Evolutionary conservation across 2,113 vertebrate species (phyloP).

Genomic region (Burhinus bistriatus): DNA sequence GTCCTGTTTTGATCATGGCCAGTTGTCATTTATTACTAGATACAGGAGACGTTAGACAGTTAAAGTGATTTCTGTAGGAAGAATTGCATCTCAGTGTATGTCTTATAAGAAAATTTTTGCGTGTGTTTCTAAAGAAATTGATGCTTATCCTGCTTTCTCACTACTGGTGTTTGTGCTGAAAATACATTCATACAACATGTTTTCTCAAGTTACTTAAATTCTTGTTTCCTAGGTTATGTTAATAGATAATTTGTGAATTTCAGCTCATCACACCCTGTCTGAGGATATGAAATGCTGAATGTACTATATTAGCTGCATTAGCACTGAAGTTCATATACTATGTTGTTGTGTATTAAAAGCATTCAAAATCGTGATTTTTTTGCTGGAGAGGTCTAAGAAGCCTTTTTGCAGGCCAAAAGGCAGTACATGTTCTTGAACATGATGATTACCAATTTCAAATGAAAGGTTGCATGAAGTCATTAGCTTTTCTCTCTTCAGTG

Average conservation of each 20-base stretch:
- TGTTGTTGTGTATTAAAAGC: not conserved
- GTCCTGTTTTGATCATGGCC: not conserved
- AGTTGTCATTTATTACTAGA: not conserved
- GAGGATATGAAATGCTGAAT: not conserved
- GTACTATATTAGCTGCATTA: fast-evolving
- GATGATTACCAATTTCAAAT: not conserved
- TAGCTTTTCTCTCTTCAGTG: not conserved
- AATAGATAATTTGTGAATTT: not conserved
- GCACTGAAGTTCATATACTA: not conserved
- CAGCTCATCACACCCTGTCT: not conserved
- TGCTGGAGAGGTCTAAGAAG: not conserved
- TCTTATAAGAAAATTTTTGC: not conserved
- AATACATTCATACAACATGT: not conserved
- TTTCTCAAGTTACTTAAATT: not conserved
- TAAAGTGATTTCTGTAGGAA: not conserved
- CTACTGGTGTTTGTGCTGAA: not conserved
- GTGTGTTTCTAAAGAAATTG: not conserved
- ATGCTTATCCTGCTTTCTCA: not conserved
- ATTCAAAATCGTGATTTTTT: not conserved
- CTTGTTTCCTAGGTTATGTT: not conserved
- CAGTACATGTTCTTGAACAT: not conserved
- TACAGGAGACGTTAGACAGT: not conserved
- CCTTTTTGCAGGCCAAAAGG: not conserved
- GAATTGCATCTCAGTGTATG: not conserved
- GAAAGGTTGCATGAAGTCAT: not conserved